Percentiles rank a stretch among this genome's conserved stretches.
phyloP scores from a whole-genome alignment of 2,888 invertebrate species.

The Azorinus chamasolen region DNA sequence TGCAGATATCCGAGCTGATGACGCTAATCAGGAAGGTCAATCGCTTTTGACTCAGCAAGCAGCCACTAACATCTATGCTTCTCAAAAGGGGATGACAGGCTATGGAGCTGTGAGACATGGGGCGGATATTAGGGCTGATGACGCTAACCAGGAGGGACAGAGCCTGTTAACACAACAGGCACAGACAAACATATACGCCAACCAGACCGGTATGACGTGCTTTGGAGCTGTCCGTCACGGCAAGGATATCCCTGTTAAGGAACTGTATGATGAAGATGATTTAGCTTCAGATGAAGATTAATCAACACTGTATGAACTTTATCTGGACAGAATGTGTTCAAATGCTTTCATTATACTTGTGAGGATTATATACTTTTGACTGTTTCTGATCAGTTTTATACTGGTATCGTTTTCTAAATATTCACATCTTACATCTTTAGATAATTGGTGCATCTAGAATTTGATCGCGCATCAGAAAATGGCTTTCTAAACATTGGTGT shows the following conservation, averaged over 20 bases:
- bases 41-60: slow-evolving; percentile 83
- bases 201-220: slow-evolving; percentile 83
- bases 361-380: too few relatives aligned
- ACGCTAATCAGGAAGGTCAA: slow-evolving; percentile 78
- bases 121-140: slow-evolving; percentile 81
- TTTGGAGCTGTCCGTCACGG: slow-evolving; percentile 83
- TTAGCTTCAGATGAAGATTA: slow-evolving; percentile 53
- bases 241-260: slow-evolving; percentile 82
- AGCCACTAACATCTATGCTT: slow-evolving; percentile 84
- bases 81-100: slow-evolving; percentile 82
- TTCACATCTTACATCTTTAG: too few relatives aligned
- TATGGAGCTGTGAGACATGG: slow-evolving; percentile 81
- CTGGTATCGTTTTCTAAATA: too few relatives aligned
- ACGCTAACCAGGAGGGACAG: slow-evolving; percentile 51
- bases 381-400: too few relatives aligned
- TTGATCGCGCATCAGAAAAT: too few relatives aligned
- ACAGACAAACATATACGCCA: slow-evolving; percentile 79
- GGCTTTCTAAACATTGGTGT: too few relatives aligned
- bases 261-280: slow-evolving; percentile 78
- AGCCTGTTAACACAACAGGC: slow-evolving; percentile 74
- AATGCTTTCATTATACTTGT: not conserved
- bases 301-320: not conserved
- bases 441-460: too few relatives aligned
- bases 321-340: too few relatives aligned
- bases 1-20: slow-evolving; percentile 84